Conservation (phyloP, 2,113 vertebrate genomes). For the Chroicocephalus ridibundus region DNA sequence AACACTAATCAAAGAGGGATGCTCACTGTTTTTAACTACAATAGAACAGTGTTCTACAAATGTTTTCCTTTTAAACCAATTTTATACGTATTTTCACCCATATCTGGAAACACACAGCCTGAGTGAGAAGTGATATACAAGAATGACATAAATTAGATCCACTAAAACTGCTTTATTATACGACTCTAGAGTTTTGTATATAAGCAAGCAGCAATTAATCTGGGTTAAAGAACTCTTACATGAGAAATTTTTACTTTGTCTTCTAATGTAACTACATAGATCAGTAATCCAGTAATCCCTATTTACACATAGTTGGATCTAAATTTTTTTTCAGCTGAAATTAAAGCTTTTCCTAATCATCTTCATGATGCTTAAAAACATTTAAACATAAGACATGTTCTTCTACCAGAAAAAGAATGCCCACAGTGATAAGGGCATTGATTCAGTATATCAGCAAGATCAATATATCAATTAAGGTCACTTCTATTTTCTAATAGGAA, state of each 20-base stretch:
- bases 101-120: neutral
- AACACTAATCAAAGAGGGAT: constrained; percentile 54
- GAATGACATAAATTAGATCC: neutral
- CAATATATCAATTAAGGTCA: neutral
- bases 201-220: neutral
- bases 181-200: neutral
- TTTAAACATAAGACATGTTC: neutral
- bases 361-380: neutral
- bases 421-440: neutral
- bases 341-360: neutral
- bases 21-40: constrained; percentile 16
- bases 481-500: neutral
- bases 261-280: neutral
- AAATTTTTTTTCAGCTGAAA: neutral
- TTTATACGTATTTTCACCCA: neutral
- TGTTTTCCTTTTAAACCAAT: constrained; percentile 12
- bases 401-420: neutral
- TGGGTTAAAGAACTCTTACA: neutral
- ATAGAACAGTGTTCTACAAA: neutral
- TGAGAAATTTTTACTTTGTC: neutral
- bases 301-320: neutral
- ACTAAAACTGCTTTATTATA: neutral
- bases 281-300: neutral
- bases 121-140: neutral
- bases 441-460: neutral